Evolutionary conservation across 2,797 vertebrate genomes (phyloP).

Genomic region (Neosilurus hyrtlii): DNA sequence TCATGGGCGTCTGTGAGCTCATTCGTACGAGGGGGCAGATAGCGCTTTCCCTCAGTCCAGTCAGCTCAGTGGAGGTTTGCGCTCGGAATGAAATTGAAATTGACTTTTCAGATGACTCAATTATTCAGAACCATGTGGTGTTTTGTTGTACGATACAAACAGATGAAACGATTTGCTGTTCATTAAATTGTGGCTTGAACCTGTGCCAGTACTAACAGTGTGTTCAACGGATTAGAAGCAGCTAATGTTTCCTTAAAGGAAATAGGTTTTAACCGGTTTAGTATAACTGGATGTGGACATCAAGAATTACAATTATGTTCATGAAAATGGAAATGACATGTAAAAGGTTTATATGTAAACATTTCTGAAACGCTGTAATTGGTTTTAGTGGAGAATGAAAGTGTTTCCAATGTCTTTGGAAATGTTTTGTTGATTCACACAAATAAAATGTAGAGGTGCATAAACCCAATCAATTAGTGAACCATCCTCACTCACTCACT

Average conservation of each 20-base stretch:
- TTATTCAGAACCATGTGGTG: background rate
- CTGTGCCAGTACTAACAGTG: no score
- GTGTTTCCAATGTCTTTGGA: background rate
- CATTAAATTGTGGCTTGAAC: background rate
- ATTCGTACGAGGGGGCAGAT: no score
- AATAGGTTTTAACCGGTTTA: background rate
- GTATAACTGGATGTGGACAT: background rate
- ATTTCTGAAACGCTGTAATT: slow-evolving; percentile 11
- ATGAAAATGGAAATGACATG: background rate
- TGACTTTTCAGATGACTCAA: no score
- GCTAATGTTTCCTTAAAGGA: background rate
- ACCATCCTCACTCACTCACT: background rate
- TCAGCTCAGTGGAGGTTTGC: no score
- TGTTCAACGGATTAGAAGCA: slow-evolving; percentile 1
- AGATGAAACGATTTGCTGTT: background rate
- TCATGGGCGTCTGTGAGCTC: no score
- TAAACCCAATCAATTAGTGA: background rate
- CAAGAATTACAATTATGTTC: background rate
- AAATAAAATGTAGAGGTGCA: background rate
- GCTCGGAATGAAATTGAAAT: no score
- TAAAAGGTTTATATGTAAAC: background rate
- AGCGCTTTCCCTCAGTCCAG: no score
- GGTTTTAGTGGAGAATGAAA: slow-evolving; percentile 5
- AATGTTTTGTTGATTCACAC: background rate
- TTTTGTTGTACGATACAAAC: background rate